A percentile compares a stretch with the other conserved stretches of the same genome.
Conservation (phyloP, 2,797 vertebrate genomes). For the Kryptolebias ocellatus region DNA sequence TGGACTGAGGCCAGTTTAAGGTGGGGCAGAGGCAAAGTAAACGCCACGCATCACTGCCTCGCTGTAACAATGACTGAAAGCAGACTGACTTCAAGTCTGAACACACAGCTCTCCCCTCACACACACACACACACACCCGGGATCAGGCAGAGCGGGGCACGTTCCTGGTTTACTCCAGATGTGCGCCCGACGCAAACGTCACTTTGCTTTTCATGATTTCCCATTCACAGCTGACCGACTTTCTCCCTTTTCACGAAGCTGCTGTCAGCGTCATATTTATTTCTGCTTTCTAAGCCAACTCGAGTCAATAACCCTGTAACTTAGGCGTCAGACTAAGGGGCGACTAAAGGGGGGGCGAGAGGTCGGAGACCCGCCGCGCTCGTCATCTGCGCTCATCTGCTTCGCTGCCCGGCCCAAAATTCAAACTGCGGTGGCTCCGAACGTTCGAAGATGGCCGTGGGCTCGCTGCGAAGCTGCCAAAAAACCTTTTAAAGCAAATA, state of each 20-base stretch:
- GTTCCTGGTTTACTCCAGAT: not conserved
- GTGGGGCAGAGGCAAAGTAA: conserved; percentile 31
- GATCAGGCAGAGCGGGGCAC: conserved; percentile 12
- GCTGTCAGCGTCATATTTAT: no score
- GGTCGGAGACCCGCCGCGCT: conserved; percentile 13
- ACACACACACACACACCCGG: conserved; percentile 1
- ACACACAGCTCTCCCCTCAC: conserved; percentile 25
- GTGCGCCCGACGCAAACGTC: not conserved
- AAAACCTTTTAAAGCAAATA: no score
- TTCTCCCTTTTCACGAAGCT: not conserved
- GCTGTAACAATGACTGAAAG: not conserved
- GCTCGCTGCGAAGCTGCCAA: rapidly evolving
- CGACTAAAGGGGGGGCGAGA: not conserved
- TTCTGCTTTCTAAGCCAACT: no score
- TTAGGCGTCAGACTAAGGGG: no score
- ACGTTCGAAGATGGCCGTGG: not conserved
- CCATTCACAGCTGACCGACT: not conserved
- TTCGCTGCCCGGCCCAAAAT: conserved; percentile 7
- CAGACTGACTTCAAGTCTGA: conserved; percentile 30
- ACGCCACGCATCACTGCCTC: conserved; percentile 10
- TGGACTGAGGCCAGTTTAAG: conserved; percentile 23
- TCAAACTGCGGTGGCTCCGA: conserved; percentile 14
- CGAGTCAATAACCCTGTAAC: no score
- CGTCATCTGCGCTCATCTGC: conserved; percentile 14
- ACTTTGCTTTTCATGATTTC: no score